Percentiles rank a stretch among this genome's conserved stretches.
Evolutionary conservation across 2,113 vertebrate species (phyloP).

Genomic region (Rutilus rutilus): DNA sequence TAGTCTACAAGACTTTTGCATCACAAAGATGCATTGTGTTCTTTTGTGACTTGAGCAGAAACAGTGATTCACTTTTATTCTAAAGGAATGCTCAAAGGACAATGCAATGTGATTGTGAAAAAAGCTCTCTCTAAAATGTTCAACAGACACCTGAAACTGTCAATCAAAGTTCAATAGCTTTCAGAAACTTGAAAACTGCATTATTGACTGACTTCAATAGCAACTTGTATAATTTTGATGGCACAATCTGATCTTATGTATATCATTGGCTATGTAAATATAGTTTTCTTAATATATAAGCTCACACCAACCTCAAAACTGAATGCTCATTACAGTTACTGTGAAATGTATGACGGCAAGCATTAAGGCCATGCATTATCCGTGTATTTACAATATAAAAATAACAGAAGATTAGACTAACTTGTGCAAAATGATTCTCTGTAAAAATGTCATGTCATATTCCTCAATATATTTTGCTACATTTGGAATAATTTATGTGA

Average conservation of each 20-base stretch:
- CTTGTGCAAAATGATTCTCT: neutral
- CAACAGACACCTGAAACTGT: neutral
- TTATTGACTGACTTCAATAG: neutral
- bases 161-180: neutral
- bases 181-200: neutral
- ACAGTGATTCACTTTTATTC: neutral
- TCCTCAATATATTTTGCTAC: neutral
- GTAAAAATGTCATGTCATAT: neutral
- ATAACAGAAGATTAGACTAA: neutral
- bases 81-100: constrained; percentile 1
- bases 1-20: neutral
- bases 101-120: constrained; percentile 8
- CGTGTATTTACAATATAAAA: neutral
- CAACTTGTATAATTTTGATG: neutral
- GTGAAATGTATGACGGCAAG: neutral
- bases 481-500: neutral
- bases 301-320: neutral
- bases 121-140: neutral
- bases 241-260: neutral
- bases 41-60: neutral
- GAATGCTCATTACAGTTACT: neutral
- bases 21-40: neutral
- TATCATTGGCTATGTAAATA: neutral
- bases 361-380: neutral
- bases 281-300: neutral